These are phyloP conservation scores for Oceanodroma leucorhoa DNA, from an alignment of 2,797 vertebrate species.

Conservation along the genomic window DNA sequence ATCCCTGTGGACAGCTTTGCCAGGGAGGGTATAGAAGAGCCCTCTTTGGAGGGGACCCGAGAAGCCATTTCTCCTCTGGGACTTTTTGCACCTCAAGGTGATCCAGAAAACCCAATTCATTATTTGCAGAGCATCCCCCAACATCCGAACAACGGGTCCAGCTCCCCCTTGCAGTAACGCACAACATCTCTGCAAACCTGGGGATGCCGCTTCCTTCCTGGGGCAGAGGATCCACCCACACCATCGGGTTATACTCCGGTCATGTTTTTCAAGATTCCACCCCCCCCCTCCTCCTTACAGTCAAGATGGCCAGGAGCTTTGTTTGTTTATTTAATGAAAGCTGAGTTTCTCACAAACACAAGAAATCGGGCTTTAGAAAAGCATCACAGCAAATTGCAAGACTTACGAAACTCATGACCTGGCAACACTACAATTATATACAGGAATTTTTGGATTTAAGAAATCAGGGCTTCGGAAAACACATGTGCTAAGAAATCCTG, in stretches of 20 bases:
- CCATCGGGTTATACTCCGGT: background rate
- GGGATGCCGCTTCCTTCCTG: background rate
- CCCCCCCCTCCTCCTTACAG: too few species aligned
- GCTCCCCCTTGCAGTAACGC: background rate
- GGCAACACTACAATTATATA: background rate
- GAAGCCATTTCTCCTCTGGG: background rate
- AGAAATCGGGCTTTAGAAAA: background rate
- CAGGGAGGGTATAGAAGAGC: background rate
- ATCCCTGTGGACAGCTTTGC: background rate
- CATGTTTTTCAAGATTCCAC: background rate
- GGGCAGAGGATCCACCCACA: background rate
- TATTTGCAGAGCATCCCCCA: background rate
- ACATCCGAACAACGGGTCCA: rapidly evolving
- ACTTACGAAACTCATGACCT: background rate
- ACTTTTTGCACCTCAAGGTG: background rate
- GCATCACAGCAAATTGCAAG: background rate
- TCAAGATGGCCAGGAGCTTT: background rate
- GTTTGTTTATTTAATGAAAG: background rate
- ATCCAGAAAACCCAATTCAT: background rate
- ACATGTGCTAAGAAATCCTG: background rate
- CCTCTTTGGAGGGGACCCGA: background rate
- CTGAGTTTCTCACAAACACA: background rate
- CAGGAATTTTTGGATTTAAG: background rate
- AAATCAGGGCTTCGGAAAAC: background rate
- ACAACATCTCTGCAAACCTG: background rate